Evolutionary conservation across 1,140 invertebrate species (phyloP).

Genomic region (Lasaia peninsularis): DNA sequence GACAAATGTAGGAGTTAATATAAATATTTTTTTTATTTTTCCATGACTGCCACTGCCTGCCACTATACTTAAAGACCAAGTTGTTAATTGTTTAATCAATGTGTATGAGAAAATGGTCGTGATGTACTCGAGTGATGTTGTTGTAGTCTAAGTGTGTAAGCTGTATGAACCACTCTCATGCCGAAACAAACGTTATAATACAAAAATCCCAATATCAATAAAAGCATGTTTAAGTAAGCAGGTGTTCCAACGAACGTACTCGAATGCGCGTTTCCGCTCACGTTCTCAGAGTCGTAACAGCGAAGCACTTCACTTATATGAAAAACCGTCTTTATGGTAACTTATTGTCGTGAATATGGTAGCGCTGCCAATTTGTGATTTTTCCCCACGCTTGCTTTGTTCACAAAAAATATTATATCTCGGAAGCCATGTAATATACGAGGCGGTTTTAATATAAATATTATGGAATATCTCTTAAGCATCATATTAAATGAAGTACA

Average conservation of each 20-base stretch:
- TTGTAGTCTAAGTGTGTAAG: neutral
- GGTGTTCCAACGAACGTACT: constrained; percentile 57
- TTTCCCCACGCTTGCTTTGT: constrained; percentile 7
- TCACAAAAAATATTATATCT: constrained; percentile 26
- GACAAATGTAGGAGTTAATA: too few relatives aligned
- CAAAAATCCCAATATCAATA: neutral
- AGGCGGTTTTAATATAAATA: neutral
- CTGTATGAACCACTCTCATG: too few relatives aligned
- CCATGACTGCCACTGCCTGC: too few relatives aligned
- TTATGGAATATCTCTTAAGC: neutral
- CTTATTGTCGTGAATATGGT: constrained; percentile 51
- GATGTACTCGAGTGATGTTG: too few relatives aligned
- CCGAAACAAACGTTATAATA: neutral
- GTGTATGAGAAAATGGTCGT: too few relatives aligned
- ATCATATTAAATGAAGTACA: too few relatives aligned
- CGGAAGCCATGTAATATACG: neutral
- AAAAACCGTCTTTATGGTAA: constrained; percentile 59
- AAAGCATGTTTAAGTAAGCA: constrained; percentile 44
- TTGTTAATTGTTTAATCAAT: too few relatives aligned
- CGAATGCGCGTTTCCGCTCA: constrained; percentile 49
- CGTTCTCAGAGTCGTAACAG: constrained; percentile 50
- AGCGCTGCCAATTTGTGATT: constrained; percentile 40
- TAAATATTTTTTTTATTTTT: too few relatives aligned
- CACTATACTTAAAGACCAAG: too few relatives aligned
- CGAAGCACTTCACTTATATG: constrained; percentile 52